phyloP scores from a whole-genome alignment of 1,140 invertebrate genomes.

The Scaptomyza montana region DNA sequence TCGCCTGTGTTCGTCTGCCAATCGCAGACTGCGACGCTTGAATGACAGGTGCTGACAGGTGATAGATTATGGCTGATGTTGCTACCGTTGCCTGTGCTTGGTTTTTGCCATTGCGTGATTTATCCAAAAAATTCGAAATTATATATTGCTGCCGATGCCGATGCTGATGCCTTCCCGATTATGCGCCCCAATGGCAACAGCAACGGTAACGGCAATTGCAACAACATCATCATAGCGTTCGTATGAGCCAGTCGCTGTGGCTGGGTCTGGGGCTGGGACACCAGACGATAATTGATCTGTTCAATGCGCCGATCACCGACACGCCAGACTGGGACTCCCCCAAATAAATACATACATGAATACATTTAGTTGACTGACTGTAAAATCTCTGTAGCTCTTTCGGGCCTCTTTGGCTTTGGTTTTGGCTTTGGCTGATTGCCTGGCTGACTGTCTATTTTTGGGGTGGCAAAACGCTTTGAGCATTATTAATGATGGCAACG shows the following conservation, averaged over 20 bases:
- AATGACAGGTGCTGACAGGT: slow-evolving; percentile 84
- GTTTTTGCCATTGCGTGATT: slow-evolving; percentile 61
- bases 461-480: slow-evolving; percentile 56
- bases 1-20: slow-evolving; percentile 56
- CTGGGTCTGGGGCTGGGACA: no score
- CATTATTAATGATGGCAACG: slow-evolving; percentile 75
- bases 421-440: no score
- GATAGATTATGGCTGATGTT: slow-evolving; percentile 73
- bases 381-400: background rate
- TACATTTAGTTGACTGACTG: background rate
- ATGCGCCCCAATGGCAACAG: slow-evolving; percentile 37
- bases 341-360: slow-evolving; percentile 8
- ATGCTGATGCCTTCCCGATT: slow-evolving; percentile 43
- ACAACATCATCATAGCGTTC: slow-evolving; percentile 2
- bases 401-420: no score
- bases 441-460: slow-evolving; percentile 43
- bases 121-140: slow-evolving; percentile 67
- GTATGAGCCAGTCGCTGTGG: no score
- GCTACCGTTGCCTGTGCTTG: slow-evolving; percentile 41
- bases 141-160: slow-evolving; percentile 34
- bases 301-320: slow-evolving; percentile 68
- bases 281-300: slow-evolving; percentile 74
- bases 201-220: slow-evolving; percentile 29
- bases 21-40: slow-evolving; percentile 80
- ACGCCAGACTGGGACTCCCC: slow-evolving; percentile 71